Evolutionary conservation across 2,797 vertebrate species (phyloP).

Genomic region (Eulemur rubriventer): DNA sequence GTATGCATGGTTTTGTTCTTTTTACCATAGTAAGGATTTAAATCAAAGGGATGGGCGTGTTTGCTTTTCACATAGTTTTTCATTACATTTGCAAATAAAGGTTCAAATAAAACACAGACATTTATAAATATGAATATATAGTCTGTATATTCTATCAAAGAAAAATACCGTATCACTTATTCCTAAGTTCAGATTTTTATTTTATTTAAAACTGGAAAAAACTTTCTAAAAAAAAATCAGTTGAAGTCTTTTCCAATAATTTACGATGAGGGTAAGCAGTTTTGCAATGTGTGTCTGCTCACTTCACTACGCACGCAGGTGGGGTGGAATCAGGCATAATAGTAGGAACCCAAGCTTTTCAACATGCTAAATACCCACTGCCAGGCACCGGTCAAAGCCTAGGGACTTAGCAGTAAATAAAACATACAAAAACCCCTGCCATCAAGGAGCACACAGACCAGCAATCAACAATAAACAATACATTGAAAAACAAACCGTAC

Average conservation of each 20-base stretch:
- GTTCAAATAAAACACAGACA: background rate
- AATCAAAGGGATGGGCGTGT: rapidly evolving
- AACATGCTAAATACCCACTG: background rate
- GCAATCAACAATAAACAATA: background rate
- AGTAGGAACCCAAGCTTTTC: background rate
- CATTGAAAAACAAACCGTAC: background rate
- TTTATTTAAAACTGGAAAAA: background rate
- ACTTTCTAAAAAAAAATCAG: background rate
- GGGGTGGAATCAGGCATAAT: background rate
- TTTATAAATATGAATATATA: background rate
- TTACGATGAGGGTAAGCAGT: no score
- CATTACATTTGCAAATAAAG: background rate
- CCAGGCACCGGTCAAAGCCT: background rate
- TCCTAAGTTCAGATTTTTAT: background rate
- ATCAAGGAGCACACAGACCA: background rate
- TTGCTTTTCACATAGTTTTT: background rate
- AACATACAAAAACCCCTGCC: background rate
- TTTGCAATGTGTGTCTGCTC: background rate
- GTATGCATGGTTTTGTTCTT: background rate
- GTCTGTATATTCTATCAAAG: background rate
- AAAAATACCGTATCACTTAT: background rate
- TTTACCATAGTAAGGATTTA: background rate
- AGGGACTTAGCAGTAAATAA: background rate
- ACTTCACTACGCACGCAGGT: background rate
- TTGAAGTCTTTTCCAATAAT: background rate